A percentile compares a stretch with the other conserved stretches of the same genome.
phyloP scores from a whole-genome alignment of 2,113 vertebrate genomes.

The Seriola quinqueradiata region DNA sequence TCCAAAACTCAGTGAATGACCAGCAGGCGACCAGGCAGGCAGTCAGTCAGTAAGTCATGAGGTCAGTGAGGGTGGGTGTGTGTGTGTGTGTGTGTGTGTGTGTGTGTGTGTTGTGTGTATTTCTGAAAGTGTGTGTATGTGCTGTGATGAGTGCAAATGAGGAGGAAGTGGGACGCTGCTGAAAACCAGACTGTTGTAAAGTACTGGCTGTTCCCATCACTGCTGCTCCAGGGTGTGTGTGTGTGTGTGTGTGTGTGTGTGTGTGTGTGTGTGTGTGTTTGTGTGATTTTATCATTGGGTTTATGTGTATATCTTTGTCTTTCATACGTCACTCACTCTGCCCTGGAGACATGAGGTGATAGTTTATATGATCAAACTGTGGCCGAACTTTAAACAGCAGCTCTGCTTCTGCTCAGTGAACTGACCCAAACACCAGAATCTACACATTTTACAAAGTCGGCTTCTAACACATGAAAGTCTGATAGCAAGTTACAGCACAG shows the following conservation, averaged over 20 bases:
- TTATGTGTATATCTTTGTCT: not conserved
- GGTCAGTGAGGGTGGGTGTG: conserved; percentile 12
- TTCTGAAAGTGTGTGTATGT: not conserved
- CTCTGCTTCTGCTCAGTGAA: no score
- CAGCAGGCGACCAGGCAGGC: not conserved
- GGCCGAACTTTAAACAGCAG: no score
- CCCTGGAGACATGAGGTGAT: no score
- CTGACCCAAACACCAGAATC: no score
- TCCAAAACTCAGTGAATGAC: conserved; percentile 3
- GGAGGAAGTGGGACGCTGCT: conserved; percentile 65
- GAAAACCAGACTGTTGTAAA: conserved; percentile 32
- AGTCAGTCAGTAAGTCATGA: conserved; percentile 32
- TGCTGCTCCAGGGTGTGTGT: conserved; percentile 27
- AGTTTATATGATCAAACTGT: no score
- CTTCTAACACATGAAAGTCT: no score
- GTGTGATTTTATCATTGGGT: not conserved
- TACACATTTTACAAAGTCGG: no score
- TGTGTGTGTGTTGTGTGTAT: conserved; percentile 4
- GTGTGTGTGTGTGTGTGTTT: conserved; percentile 5
- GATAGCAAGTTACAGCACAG: no score
- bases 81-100: conserved; percentile 5
- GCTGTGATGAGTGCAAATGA: conserved; percentile 46
- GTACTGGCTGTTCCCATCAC: conserved; percentile 34
- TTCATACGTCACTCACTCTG: no score
- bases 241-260: not conserved